These are phyloP conservation scores for Strix aluco DNA, from an alignment of 2,113 vertebrate species.

Conservation along the genomic window DNA sequence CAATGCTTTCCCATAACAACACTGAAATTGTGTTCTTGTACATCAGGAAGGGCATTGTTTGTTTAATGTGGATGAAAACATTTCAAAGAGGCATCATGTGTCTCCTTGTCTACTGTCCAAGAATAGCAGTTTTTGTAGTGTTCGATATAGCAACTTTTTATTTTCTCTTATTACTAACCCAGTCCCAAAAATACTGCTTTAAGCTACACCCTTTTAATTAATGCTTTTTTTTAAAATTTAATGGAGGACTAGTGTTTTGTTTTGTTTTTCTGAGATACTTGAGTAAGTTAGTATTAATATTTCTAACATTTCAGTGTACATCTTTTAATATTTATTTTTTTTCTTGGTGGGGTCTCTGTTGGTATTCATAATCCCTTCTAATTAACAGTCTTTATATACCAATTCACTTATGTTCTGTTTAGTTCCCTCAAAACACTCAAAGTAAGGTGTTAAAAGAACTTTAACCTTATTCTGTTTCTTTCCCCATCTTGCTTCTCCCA, in stretches of 20 bases:
- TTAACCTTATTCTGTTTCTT: background rate
- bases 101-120: background rate
- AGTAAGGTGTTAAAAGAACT: background rate
- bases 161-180: background rate
- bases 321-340: background rate
- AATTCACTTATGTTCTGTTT: background rate
- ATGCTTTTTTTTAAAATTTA: background rate
- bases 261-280: background rate
- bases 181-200: background rate
- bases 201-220: background rate
- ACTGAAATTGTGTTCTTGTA: background rate
- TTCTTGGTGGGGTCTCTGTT: background rate
- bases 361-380: background rate
- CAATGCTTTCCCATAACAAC: background rate
- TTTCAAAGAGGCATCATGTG: background rate
- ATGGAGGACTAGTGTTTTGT: background rate
- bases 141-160: background rate
- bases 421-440: background rate
- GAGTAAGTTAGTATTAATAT: background rate
- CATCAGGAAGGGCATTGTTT: background rate
- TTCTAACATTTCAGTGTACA: background rate
- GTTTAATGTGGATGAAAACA: background rate
- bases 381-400: background rate
- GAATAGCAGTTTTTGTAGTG: background rate
- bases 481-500: background rate